Base-by-base conservation (phyloP, 2,888 invertebrate genomes). In the Orgyia antiqua region DNA sequence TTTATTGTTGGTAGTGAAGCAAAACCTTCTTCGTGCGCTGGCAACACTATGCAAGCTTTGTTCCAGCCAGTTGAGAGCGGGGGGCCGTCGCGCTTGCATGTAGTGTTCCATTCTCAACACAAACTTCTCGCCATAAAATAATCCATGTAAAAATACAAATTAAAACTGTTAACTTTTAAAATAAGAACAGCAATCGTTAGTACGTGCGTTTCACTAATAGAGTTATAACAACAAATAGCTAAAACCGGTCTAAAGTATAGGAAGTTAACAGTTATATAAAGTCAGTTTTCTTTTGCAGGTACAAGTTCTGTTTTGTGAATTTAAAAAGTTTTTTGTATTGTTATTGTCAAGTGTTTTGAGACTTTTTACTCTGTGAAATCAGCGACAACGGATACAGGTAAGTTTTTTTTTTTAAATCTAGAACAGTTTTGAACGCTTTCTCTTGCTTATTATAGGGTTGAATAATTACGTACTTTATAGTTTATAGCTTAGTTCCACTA, bases 231-330 rank as follows among this genome's bases (percentile, higher is more conserved):
- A 44, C 39, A 33, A 33, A 20, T 36, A 39, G 37, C 36, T 31
- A 24, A 27, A 44, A 69, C 70, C 69, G 66, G 62, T 76, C 74
- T 60, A 20, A 34, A 23, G 10, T 37, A 37, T 63, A 69, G 72
- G 71, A 74, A 75, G 71, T 68, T 47, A 43, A 71, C 70, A 69
- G 78, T 79, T 76, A 78, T 64, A 76, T 79, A 76, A 78, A 77
- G 59, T 61, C 51, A 52, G 49, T 62, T 72, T 70, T 73, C 72
- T 67, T 74, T 74, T 53, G 62, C 74, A 65, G 64, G 62, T 57
- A 45, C 40, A 33, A 51, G 52, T 50, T 54, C 56, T 39, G 72
- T 35, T 64, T 68, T 64, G 67, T 68, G 73, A 33, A 43, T 62
- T 50, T 49, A 57, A 42, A 24, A 37, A 41, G 52, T 53, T 47